Evolutionary conservation across 2,888 invertebrate species (phyloP).

Genomic region (Rhamnusium bicolor): DNA sequence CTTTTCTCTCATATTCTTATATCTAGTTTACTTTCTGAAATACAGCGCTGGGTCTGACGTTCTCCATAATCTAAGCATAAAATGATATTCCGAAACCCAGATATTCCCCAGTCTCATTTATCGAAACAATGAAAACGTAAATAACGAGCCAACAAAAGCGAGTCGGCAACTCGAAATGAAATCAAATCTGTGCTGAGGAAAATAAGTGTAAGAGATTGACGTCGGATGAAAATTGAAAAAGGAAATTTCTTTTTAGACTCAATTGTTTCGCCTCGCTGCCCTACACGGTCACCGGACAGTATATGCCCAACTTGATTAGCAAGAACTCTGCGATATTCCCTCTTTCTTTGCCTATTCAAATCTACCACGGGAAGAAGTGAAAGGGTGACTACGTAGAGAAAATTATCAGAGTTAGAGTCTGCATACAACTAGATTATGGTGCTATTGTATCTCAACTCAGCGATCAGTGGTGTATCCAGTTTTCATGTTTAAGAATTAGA

Average conservation of each 20-base stretch:
- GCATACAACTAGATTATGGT: slow-evolving; percentile 64
- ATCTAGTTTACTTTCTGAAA: background rate
- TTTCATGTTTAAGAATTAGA: background rate
- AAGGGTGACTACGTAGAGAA: slow-evolving; percentile 38
- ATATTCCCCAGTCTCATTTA: slow-evolving; percentile 68
- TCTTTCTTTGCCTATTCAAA: slow-evolving; percentile 7
- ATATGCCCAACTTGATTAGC: slow-evolving; percentile 41
- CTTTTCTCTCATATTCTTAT: background rate
- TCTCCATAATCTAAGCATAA: slow-evolving; percentile 27
- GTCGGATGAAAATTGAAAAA: slow-evolving; percentile 72
- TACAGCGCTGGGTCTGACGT: background rate
- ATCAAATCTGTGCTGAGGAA: slow-evolving; percentile 71
- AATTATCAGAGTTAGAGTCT: slow-evolving; percentile 49
- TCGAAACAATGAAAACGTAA: slow-evolving; percentile 69
- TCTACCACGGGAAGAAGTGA: background rate
- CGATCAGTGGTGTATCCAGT: slow-evolving; percentile 14
- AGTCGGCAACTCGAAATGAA: slow-evolving; percentile 66
- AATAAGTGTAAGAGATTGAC: slow-evolving; percentile 72
- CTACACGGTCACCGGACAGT: slow-evolving; percentile 64
- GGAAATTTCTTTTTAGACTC: slow-evolving; percentile 73
- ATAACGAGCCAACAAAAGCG: slow-evolving; percentile 67
- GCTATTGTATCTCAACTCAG: slow-evolving; percentile 61
- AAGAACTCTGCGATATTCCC: background rate
- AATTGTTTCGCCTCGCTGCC: slow-evolving; percentile 70
- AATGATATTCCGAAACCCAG: slow-evolving; percentile 50